Base-by-base conservation (phyloP, 2,113 vertebrate genomes). In the Bubo bubo region DNA sequence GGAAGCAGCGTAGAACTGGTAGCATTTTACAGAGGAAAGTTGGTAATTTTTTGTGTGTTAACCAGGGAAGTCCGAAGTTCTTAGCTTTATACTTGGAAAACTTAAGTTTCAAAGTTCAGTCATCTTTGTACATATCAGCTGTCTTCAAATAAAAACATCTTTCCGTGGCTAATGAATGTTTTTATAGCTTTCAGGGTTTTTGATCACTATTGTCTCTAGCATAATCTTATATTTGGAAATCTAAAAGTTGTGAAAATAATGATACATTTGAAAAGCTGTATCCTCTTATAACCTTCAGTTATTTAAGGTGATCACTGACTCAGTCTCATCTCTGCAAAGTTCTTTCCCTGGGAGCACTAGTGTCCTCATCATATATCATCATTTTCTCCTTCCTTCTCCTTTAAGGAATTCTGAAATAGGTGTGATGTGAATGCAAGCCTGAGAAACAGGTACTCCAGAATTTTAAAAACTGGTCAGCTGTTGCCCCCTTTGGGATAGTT, bases 401-500 rank as follows among this genome's bases (percentile, higher is more conserved):
- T 19, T 5, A 15, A 80, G 30, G 76, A n/a, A 4, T 67, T 74
- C 52, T 89, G 47, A 3, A 1, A 2, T 1, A 2, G 7, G 32
- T 26, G 15, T 1, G 4, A 13, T 37, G 60, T 59, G 90, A 52
- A 10, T 5, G 27, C 1, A 2, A 8, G 47, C 6, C 55, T 21
- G 77, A 43, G 68, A 24, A 52, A 2, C 30, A 34, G 50, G 37
- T 32, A 17, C 43, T 39, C 34, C 34, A 22, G 43, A 35, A 8
- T 30, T 50, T 28, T 27, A 67, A 47, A n/a, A 34, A 5, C 10
- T 20, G 63, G 45, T 71, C 67, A 34, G 75, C 86, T 64, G 77
- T 96, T 93, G 83, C 89, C 73, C 67, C 76, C 88, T 88, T 84
- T 96, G 94, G 90, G 90, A 50, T 62, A 52, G 32, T 14, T 45